Evolutionary conservation across 2,888 invertebrate species (phyloP).

Genomic region (Lithophane leautieri): DNA sequence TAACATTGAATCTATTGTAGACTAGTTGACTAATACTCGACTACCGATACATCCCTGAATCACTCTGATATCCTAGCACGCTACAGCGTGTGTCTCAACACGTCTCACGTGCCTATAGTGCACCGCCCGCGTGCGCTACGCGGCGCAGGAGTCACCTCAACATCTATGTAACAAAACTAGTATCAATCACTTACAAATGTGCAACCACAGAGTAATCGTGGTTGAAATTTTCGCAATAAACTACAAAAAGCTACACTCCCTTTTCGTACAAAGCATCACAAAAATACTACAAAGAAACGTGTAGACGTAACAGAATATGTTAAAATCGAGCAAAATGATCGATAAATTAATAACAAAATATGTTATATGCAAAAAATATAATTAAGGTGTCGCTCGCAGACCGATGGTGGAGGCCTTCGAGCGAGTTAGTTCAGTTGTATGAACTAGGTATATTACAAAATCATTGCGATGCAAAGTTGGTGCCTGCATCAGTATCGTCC

Average conservation of each 20-base stretch:
- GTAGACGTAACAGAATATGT: constrained; percentile 81
- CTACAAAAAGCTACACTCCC: constrained; percentile 77
- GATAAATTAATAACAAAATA: constrained; percentile 88
- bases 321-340: constrained; percentile 84
- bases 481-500: constrained; percentile 72
- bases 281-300: constrained; percentile 84
- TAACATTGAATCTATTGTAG: constrained; percentile 37
- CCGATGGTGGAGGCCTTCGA: constrained; percentile 62
- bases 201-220: constrained; percentile 64
- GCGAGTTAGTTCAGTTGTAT: constrained; percentile 65
- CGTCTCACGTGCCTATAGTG: neutral
- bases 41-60: constrained; percentile 63
- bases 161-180: constrained; percentile 65
- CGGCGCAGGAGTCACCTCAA: constrained; percentile 47
- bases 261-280: constrained; percentile 82
- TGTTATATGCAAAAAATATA: constrained; percentile 85
- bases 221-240: constrained; percentile 71
- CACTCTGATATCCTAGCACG: neutral
- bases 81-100: neutral
- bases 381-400: constrained; percentile 71
- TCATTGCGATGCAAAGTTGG: constrained; percentile 73
- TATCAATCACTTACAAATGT: constrained; percentile 65
- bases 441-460: constrained; percentile 72
- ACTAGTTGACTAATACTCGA: constrained; percentile 60
- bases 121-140: constrained; percentile 19